Evolutionary conservation across 2,888 invertebrate genomes (phyloP).

Genomic region (Cancer borealis): DNA sequence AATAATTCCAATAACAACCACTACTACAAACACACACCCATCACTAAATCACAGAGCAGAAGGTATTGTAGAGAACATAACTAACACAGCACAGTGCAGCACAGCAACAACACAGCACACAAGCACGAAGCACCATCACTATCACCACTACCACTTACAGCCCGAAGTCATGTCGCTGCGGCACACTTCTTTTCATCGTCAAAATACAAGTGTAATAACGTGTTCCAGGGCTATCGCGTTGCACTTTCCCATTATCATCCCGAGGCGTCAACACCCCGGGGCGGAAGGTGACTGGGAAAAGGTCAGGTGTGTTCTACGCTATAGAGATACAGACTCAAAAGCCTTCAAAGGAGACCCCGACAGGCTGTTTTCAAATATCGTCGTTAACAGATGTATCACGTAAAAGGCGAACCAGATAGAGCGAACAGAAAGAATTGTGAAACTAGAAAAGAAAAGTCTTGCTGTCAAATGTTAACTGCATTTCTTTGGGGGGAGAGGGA

Average conservation of each 20-base stretch:
- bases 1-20: background rate
- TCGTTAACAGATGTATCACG: background rate
- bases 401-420: background rate
- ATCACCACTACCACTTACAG: background rate
- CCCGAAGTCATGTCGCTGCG: background rate
- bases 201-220: background rate
- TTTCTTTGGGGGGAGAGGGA: background rate
- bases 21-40: background rate
- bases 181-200: background rate
- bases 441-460: background rate
- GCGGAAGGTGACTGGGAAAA: slow-evolving; percentile 12
- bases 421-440: background rate
- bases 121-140: background rate
- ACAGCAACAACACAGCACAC: background rate
- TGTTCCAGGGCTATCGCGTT: background rate
- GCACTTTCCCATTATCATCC: slow-evolving; percentile 1
- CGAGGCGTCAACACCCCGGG: slow-evolving; percentile 15
- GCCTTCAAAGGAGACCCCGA: background rate
- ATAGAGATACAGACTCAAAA: background rate
- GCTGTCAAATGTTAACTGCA: background rate
- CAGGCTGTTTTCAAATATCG: background rate
- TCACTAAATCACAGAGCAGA: background rate
- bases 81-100: too few relatives aligned
- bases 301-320: background rate
- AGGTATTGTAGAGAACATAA: too few relatives aligned